Evolutionary conservation across 2,113 vertebrate species (phyloP).

Genomic region (Stigmatopora argus): DNA sequence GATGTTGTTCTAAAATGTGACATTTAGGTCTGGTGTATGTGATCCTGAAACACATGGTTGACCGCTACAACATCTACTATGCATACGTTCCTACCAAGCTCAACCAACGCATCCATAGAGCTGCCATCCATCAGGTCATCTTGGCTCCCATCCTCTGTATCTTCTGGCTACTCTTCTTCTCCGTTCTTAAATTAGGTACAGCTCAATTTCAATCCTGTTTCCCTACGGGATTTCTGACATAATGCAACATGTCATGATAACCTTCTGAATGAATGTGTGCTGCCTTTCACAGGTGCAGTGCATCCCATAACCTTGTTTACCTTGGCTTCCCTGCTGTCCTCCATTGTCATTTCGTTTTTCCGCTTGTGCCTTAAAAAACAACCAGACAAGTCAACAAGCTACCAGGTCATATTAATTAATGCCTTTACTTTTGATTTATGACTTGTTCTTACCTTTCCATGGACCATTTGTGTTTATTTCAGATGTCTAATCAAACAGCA

Average conservation of each 20-base stretch:
- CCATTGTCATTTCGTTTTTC: slow-evolving; percentile 73
- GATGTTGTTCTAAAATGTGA: no score
- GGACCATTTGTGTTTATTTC: slow-evolving; percentile 27
- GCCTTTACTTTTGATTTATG: background rate
- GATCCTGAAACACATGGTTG: slow-evolving; percentile 91
- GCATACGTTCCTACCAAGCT: slow-evolving; percentile 91
- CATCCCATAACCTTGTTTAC: slow-evolving; percentile 86
- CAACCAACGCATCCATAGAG: slow-evolving; percentile 82
- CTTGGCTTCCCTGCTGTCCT: slow-evolving; percentile 74
- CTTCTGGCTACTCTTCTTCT: slow-evolving; percentile 98
- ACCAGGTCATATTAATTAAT: slow-evolving; percentile 71
- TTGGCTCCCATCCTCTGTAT: slow-evolving; percentile 87
- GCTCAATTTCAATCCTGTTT: background rate
- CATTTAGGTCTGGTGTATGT: slow-evolving; percentile 87
- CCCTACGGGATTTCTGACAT: background rate
- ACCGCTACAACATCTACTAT: slow-evolving; percentile 97
- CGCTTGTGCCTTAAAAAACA: slow-evolving; percentile 81
- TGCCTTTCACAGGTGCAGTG: slow-evolving; percentile 70
- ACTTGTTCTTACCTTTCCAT: background rate
- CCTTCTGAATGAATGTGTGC: background rate
- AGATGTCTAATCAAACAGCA: slow-evolving; percentile 83
- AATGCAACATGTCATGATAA: background rate
- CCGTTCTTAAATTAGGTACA: slow-evolving; percentile 83
- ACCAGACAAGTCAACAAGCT: slow-evolving; percentile 72
- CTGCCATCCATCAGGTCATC: slow-evolving; percentile 84